Base-by-base conservation (phyloP, 2,888 invertebrate species). In the Cheilosia grossa region DNA sequence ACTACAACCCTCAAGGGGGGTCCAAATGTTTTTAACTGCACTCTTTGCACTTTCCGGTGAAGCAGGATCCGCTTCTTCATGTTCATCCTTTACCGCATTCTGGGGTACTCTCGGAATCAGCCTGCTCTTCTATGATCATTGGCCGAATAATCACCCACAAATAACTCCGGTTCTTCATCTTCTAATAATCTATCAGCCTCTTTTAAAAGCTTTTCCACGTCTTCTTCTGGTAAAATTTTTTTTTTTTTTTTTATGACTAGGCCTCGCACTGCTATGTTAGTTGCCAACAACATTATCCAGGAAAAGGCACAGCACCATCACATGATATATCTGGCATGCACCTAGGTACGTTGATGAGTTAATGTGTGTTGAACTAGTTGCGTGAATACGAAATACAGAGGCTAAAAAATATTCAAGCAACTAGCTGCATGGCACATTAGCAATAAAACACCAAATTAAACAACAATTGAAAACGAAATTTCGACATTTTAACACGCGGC, bases 111-210 rank as follows among this genome's bases (percentile, higher is more conserved):
- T 44, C 27, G n/a, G 58, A 58, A 58, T 37, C 59, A 37, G 51
- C 61, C 24, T 72, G 49, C 21, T 19, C 51, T 61, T 77, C 59
- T 24, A 51, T 2, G 40, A 67, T 67, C 33, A 37, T 75, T 59
- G 53, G 67, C 67, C 42, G 75, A 53, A 75, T 75, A 47, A 51
- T 59, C 53, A 33, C 59, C 67, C 15, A 24, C 58, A 66, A 59
- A 24, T 24, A 24, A n/a, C n/a, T n/a, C n/a, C n/a, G 49, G 27
- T 56, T 74, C 74, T 58, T 30, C 58, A 33, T 59, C 49, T 59
- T 66, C 66, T 53, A 44, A 44, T 15, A 54, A 44, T 7, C 27
- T 61, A 21, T 75, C 33, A 30, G 42, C 27, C 24, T 58, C 75
- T 58, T 51, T 59, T 10, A 67, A 15, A 54, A 58, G 66, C 74